These are phyloP conservation scores for Uloborus diversus DNA, from an alignment of 1,140 invertebrate genomes.

Conservation along the genomic window DNA sequence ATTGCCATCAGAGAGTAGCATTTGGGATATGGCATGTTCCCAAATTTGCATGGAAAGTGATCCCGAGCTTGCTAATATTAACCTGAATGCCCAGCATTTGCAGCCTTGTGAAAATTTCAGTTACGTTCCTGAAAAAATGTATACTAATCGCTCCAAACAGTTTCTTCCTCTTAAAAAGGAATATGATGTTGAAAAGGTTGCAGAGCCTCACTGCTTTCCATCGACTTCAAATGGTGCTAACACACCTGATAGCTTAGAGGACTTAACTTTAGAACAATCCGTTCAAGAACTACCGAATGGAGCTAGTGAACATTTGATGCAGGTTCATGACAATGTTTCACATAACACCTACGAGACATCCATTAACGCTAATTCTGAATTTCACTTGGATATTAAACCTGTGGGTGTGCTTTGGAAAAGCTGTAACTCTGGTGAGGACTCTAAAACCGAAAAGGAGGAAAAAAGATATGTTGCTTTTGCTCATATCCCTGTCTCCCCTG, in stretches of 20 bases:
- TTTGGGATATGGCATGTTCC: slow-evolving; percentile 38
- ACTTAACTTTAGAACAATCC: not conserved
- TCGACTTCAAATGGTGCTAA: slow-evolving; percentile 36
- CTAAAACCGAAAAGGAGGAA: not conserved
- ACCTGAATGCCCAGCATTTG: slow-evolving; percentile 14
- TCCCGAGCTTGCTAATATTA: slow-evolving; percentile 37
- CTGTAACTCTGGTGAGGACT: not conserved
- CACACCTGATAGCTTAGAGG: slow-evolving; percentile 48
- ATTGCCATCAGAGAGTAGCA: slow-evolving; percentile 26
- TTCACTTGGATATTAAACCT: slow-evolving; percentile 27
- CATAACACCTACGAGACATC: not conserved
- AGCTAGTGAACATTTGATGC: not conserved
- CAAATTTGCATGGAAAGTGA: slow-evolving; percentile 37
- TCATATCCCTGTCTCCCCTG: not conserved
- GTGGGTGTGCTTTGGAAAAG: slow-evolving; percentile 28
- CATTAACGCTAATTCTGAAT: not conserved
- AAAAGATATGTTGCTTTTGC: not conserved
- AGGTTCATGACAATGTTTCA: too few relatives aligned
- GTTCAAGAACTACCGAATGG: too few relatives aligned
- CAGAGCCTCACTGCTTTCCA: not conserved
- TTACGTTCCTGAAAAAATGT: not conserved
- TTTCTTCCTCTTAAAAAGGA: slow-evolving; percentile 6
- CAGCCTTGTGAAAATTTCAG: slow-evolving; percentile 1
- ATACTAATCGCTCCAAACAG: slow-evolving; percentile 12
- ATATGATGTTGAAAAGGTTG: not conserved